Evolutionary conservation across 2,888 invertebrate species (phyloP).

Genomic region (Helobdella robusta): DNA sequence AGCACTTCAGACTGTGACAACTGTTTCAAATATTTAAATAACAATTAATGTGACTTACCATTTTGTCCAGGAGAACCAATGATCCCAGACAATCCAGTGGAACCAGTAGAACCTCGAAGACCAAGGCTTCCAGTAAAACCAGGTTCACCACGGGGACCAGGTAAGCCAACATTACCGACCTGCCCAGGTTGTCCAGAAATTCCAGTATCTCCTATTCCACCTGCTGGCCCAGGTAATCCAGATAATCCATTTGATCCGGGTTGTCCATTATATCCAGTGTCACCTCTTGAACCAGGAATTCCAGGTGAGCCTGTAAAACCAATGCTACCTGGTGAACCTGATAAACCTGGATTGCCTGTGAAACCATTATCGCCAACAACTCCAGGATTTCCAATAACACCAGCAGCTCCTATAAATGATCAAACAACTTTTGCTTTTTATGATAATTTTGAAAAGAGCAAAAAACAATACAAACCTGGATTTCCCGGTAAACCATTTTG

Average conservation of each 20-base stretch:
- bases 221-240: background rate
- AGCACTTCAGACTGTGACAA: too few relatives aligned
- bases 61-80: background rate
- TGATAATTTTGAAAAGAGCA: too few relatives aligned
- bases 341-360: too few relatives aligned
- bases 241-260: background rate
- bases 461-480: too few relatives aligned
- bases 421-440: too few relatives aligned
- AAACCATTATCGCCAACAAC: too few relatives aligned
- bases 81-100: background rate
- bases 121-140: constrained; percentile 13
- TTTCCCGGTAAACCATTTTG: background rate
- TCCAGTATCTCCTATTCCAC: constrained; percentile 5
- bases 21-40: too few relatives aligned
- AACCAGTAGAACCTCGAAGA: background rate
- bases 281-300: background rate
- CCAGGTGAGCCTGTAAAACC: constrained; percentile 1
- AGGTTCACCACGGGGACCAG: background rate
- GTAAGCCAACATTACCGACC: background rate
- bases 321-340: constrained; percentile 1
- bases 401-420: constrained; percentile 17
- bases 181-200: background rate
- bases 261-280: constrained; percentile 14
- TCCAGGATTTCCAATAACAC: too few relatives aligned
- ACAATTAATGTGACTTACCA: too few relatives aligned